Evolutionary conservation across 2,113 vertebrate genomes (phyloP), one percentile per base, ranked within the genome.

Genomic region (Entosphenus tridentatus): DNA sequence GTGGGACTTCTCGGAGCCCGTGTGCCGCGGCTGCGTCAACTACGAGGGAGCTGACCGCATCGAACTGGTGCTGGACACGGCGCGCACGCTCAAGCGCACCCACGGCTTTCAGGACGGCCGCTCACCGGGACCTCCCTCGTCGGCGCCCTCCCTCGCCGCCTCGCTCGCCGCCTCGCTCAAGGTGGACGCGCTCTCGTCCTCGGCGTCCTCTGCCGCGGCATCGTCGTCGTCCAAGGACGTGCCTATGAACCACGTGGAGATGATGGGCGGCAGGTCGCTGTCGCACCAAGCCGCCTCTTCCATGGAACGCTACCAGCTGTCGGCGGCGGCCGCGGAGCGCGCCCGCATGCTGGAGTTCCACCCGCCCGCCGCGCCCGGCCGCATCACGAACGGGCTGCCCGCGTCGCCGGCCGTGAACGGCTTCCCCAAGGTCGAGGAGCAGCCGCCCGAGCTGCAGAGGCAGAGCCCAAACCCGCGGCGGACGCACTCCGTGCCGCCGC

Each of bases 1-100:
- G 70, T 87, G 87, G 87, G 87, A 89, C 77, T 90, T 90, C 74
- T 88, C 84, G 71, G 87, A 90, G 76, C 84, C 86, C 21, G 87
- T 90, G 8, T 90, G 87, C 67, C 82, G 87, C 1, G 87, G 87
- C 3, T 90, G 87, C 70, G 87, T 89, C n/a, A 90, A 90, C 76
- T 90, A 89, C 75, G 87, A 90, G 71, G 87, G 87, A 3, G 83
- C 84, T 1, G 85, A 90, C 69, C 82, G 87, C 75, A 87, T 89
- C 39, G 87, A 90, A 67, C 80, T 88, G 72, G 78, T 90, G 17
- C 86, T 89, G n/a, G 83, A 85, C 39, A 85, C 84, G 2, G 85
- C 87, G 56, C 78, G 87, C 12, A 84, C 87, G 76, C 78, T 89
- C 55, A 87, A 87, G 71, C 79, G 85, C 18, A 83, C 77, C 62